A percentile compares a stretch with the other conserved stretches of the same genome.
phyloP scores from a whole-genome alignment of 2,113 vertebrate genomes.

The Microtus oregoni region DNA sequence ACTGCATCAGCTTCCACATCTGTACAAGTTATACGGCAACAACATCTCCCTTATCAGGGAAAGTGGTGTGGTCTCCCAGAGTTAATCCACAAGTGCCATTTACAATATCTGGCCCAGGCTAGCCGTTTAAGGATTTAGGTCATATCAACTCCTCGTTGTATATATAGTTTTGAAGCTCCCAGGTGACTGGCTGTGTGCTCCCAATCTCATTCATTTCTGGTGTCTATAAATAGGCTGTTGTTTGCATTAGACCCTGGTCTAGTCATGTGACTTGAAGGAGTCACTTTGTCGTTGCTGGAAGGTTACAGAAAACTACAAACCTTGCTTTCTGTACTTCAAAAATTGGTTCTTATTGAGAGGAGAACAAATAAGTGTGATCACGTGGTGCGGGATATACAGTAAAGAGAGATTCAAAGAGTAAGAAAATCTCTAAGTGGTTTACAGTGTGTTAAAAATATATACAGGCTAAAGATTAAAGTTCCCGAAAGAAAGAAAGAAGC shows the following conservation, averaged over 20 bases:
- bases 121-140: not conserved
- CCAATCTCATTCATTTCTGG: not conserved
- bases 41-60: not conserved
- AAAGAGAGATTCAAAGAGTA: too few species aligned
- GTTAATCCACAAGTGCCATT: too few species aligned
- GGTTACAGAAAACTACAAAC: not conserved
- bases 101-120: not conserved
- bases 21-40: not conserved
- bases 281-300: not conserved
- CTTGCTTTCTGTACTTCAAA: not conserved
- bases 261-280: not conserved
- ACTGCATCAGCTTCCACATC: not conserved
- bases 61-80: too few species aligned
- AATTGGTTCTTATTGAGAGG: not conserved
- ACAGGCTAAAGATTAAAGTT: too few species aligned
- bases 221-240: not conserved
- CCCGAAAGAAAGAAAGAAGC: too few species aligned
- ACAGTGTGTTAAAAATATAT: too few species aligned
- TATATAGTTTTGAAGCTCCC: not conserved
- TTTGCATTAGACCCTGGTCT: not conserved
- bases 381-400: too few species aligned
- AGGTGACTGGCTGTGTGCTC: not conserved
- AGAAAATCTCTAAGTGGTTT: too few species aligned
- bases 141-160: not conserved
- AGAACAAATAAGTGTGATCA: not conserved